Conservation (phyloP, 2,888 invertebrate species). For the Hirudinaria manillensis region DNA sequence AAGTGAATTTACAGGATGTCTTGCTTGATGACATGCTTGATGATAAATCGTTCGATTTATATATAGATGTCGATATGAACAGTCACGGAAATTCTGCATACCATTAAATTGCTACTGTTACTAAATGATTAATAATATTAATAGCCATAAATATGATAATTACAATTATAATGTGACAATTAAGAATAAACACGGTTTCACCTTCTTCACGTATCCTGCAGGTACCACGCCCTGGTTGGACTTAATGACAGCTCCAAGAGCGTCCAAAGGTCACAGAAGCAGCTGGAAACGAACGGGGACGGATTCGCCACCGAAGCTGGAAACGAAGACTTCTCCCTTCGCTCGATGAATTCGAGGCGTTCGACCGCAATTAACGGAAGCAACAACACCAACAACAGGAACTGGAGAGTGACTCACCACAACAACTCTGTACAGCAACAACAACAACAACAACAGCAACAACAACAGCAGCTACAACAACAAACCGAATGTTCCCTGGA, state of each 20-base stretch:
- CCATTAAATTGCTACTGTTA: no score
- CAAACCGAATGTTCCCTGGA: background rate
- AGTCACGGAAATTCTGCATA: no score
- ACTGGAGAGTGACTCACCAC: background rate
- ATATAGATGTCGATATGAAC: no score
- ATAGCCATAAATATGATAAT: constrained; percentile 6
- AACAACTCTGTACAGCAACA: background rate
- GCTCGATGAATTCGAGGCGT: background rate
- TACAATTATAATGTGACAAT: background rate
- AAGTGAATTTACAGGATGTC: constrained; percentile 31
- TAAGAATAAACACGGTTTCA: background rate
- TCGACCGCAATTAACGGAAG: background rate
- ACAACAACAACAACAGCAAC: background rate
- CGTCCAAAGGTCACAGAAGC: background rate
- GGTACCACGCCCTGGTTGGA: constrained; percentile 18
- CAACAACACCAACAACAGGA: constrained; percentile 27
- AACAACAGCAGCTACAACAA: background rate
- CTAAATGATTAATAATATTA: background rate
- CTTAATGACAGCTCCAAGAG: background rate
- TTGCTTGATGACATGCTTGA: background rate
- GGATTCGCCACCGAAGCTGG: background rate
- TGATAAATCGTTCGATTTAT: no score
- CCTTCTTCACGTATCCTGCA: background rate
- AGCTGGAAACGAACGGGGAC: background rate
- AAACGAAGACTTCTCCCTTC: background rate